Evolutionary conservation across 2,113 vertebrate species (phyloP), one percentile per base, ranked within the genome.

Genomic region (Cyanoliseus patagonus): DNA sequence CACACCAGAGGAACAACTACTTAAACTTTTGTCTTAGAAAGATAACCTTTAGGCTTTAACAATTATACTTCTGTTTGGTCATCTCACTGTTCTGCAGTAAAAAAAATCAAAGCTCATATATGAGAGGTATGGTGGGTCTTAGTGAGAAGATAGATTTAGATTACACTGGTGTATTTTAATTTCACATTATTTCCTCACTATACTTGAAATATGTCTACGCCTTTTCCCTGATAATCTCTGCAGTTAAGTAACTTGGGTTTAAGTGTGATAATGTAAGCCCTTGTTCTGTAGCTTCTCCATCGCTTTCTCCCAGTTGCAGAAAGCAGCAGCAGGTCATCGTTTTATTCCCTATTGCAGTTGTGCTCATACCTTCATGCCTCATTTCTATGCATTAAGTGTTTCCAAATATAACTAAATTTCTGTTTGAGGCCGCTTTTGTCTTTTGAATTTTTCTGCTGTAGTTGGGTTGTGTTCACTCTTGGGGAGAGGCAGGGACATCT

Each of bases 51-150:
- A 55, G 19, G 27, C 17, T 79, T 51, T 76, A 44, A 4, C 30
- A 49, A 7, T 66, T 35, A 35, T 90, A 25, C 16, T 49, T 22
- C 9, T 79, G 10, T 52, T 79, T 41, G 42, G 17, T 82, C 6
- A 24, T 83, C 25, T 64, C 23, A 10, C 14, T 79, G 15, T 75
- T 90, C 19, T 46, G 11, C 30, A 35, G 30, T 62, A 70, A 61
- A 28, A 28, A 67, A 46, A 61, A 33, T 23, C 28, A 22, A 41
- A 19, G 11, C 68, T 88, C 46, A 47, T 61, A 10, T 33, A 15
- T 3, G 35, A 69, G 20, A 12, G 3, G 0, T 3, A 1, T 31
- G 4, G 53, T 83, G 22, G 13, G 17, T 37, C 55, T 47, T 24
- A 47, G 17, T 0, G 1, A 66, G 31, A n/a, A 15, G 5, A 14